phyloP scores from a whole-genome alignment of 37 sponge, comb jelly and placozoan species.

The Chondrosia reniformis region DNA sequence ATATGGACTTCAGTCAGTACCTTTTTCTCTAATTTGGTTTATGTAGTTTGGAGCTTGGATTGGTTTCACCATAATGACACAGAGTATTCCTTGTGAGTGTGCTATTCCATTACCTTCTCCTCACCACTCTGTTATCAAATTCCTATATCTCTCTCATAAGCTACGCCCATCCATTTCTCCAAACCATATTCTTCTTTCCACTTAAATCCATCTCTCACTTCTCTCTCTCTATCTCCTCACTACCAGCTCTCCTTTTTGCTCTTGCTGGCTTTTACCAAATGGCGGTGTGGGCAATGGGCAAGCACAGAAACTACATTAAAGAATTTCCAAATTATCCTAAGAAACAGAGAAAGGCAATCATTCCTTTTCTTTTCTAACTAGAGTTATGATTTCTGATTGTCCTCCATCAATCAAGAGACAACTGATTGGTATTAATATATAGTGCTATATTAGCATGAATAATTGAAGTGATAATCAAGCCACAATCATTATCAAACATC shows the following conservation, averaged over 20 bases:
- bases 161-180: not conserved
- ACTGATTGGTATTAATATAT: no score
- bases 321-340: slow-evolving; percentile 88
- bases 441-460: no score
- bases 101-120: slow-evolving; percentile 4
- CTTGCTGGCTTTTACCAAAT: slow-evolving; percentile 89
- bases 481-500: no score
- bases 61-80: slow-evolving; percentile 86
- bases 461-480: no score
- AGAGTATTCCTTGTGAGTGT: slow-evolving; percentile 77
- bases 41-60: slow-evolving; percentile 83
- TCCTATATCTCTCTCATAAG: not conserved
- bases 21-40: no score
- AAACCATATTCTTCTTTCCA: not conserved
- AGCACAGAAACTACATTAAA: slow-evolving; percentile 87
- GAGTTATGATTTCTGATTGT: not conserved
- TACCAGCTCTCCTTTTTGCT: slow-evolving; percentile 75
- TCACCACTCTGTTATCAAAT: not conserved
- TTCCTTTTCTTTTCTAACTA: slow-evolving; percentile 82
- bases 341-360: slow-evolving; percentile 66
- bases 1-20: no score
- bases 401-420: no score
- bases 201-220: not conserved
- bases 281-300: slow-evolving; percentile 93
- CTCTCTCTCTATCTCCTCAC: not conserved